These are phyloP conservation scores for Tanytarsus gracilentus DNA, from an alignment of 2,888 invertebrate genomes.

Conservation along the genomic window DNA sequence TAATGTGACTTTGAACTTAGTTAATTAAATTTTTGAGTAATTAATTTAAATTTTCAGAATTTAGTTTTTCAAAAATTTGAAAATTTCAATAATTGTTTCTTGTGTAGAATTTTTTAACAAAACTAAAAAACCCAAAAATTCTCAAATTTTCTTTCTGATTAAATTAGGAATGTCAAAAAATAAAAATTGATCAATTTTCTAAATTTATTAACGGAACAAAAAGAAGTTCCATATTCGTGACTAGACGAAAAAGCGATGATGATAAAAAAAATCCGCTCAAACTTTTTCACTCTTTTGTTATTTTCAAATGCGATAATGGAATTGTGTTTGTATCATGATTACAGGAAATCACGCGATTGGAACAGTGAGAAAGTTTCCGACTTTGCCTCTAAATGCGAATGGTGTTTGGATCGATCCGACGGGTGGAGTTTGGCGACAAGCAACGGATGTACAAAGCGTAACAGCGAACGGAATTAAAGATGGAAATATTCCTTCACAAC, in stretches of 20 bases:
- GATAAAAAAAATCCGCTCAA: background rate
- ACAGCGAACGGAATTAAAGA: slow-evolving; percentile 36
- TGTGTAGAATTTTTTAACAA: too few species aligned
- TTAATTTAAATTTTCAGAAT: too few species aligned
- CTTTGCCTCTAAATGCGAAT: slow-evolving; percentile 42
- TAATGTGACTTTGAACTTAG: too few species aligned
- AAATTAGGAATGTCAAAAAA: too few species aligned
- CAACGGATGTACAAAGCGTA: slow-evolving; percentile 30
- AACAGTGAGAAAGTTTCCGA: slow-evolving; percentile 44
- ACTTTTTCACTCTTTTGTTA: background rate
- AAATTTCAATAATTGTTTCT: too few species aligned
- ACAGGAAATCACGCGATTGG: slow-evolving; percentile 45
- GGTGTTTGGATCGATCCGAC: slow-evolving; percentile 44
- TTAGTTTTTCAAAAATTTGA: too few species aligned
- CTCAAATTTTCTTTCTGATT: too few species aligned
- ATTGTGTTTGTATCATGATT: slow-evolving; percentile 32
- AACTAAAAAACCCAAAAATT: background rate
- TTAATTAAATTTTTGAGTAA: too few species aligned
- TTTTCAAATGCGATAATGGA: slow-evolving; percentile 22
- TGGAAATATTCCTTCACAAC: slow-evolving; percentile 41
- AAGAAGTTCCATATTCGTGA: background rate
- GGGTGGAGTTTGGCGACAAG: slow-evolving; percentile 44
- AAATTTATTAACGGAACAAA: too few species aligned
- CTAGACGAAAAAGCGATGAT: background rate
- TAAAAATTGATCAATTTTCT: background rate